phyloP scores from a whole-genome alignment of 2,888 invertebrate species.

The Ectobius pallidus region DNA sequence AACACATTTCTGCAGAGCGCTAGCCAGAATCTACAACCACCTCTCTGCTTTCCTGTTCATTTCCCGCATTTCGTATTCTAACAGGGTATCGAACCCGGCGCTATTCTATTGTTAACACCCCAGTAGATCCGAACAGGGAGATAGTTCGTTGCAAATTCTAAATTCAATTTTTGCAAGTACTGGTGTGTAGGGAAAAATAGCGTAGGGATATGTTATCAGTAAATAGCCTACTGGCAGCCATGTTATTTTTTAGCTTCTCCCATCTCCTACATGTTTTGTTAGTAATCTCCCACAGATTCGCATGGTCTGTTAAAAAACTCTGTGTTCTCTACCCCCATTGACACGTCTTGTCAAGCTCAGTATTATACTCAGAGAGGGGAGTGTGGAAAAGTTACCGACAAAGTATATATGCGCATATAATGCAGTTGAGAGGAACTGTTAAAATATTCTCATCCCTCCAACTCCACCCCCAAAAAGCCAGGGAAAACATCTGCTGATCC shows the following conservation, averaged over 20 bases:
- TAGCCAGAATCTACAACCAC: too few relatives aligned
- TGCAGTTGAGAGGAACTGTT: neutral
- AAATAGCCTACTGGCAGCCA: neutral
- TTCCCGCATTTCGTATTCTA: neutral
- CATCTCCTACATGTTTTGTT: conserved; percentile 13
- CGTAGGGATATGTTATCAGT: neutral
- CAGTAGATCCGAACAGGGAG: neutral
- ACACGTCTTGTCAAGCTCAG: conserved; percentile 1
- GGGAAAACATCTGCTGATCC: conserved; percentile 19
- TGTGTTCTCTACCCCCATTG: neutral
- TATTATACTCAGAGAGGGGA: neutral
- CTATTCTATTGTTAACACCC: neutral
- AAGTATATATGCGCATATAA: neutral
- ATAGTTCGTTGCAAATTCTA: neutral
- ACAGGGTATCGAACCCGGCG: neutral
- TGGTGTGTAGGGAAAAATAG: neutral
- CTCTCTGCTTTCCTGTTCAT: neutral
- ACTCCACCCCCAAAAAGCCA: neutral
- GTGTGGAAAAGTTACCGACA: neutral
- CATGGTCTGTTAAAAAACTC: neutral
- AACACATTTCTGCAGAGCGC: too few relatives aligned
- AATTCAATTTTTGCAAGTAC: neutral
- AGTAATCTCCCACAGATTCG: neutral
- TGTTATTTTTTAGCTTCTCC: too few relatives aligned
- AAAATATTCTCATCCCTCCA: neutral